phyloP scores from a whole-genome alignment of 2,113 vertebrate species.

The Erythrocercus mccallii region DNA sequence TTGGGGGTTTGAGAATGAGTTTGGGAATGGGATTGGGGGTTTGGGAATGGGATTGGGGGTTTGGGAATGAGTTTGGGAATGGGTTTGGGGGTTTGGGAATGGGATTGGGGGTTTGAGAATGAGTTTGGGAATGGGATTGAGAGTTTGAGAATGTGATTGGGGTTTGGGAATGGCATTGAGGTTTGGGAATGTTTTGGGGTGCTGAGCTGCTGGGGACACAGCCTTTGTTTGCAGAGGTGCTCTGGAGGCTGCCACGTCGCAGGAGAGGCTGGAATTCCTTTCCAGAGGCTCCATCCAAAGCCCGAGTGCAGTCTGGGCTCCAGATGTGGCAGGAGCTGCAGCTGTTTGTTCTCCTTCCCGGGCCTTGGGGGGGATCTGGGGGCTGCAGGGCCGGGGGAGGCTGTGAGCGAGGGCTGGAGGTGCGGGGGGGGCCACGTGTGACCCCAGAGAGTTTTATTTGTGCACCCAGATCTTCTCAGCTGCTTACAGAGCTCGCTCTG shows the following conservation, averaged over 20 bases:
- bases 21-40: too few species aligned
- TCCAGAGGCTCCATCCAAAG: slow-evolving; percentile 4
- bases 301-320: slow-evolving; percentile 25
- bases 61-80: too few species aligned
- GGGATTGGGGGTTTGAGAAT: background rate
- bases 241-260: slow-evolving; percentile 55
- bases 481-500: background rate
- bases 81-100: too few species aligned
- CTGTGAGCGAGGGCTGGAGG: background rate
- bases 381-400: background rate
- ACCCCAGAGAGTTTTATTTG: background rate
- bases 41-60: too few species aligned
- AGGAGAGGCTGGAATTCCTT: background rate
- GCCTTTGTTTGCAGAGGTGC: background rate
- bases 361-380: background rate
- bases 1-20: background rate
- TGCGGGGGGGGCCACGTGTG: too few species aligned
- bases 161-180: too few species aligned
- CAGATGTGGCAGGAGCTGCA: slow-evolving; percentile 56
- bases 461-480: background rate
- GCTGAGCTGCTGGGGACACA: background rate
- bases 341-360: background rate
- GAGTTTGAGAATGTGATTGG: too few species aligned
- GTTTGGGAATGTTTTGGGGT: background rate
- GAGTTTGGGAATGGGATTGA: too few species aligned